Conservation (phyloP, 2,888 invertebrate genomes). For the Muscina levida region DNA sequence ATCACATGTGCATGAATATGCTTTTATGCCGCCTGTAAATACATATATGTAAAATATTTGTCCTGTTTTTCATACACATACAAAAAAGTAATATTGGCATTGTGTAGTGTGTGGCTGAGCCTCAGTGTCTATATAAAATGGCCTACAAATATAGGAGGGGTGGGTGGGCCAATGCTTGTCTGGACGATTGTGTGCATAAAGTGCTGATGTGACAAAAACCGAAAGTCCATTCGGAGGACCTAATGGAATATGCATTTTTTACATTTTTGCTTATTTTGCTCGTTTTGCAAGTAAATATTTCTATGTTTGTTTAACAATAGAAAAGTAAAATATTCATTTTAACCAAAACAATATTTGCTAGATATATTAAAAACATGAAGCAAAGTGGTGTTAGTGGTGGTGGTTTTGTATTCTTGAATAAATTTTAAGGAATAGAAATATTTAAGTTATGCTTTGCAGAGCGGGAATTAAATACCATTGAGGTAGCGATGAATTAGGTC, state of each 20-base stretch:
- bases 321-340: constrained; percentile 1
- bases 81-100: neutral
- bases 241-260: constrained; percentile 28
- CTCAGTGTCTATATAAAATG: too few relatives aligned
- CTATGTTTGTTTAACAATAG: constrained; percentile 26
- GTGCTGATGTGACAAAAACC: constrained; percentile 14
- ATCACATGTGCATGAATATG: neutral
- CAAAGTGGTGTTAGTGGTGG: too few relatives aligned
- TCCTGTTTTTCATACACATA: neutral
- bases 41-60: neutral
- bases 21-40: neutral
- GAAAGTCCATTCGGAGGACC: neutral
- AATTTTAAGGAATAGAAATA: too few relatives aligned
- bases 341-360: neutral
- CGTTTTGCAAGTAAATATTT: constrained; percentile 16
- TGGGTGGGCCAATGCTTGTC: too few relatives aligned
- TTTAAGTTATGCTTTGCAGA: too few relatives aligned
- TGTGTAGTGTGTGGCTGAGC: neutral
- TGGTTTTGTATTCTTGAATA: too few relatives aligned
- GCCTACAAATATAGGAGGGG: neutral
- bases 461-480: too few relatives aligned
- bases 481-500: too few relatives aligned
- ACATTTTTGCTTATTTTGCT: constrained; percentile 12
- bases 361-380: too few relatives aligned
- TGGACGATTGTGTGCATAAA: neutral